Evolutionary conservation across 2,888 invertebrate species (phyloP).

Genomic region (Habrosyne pyritoides): DNA sequence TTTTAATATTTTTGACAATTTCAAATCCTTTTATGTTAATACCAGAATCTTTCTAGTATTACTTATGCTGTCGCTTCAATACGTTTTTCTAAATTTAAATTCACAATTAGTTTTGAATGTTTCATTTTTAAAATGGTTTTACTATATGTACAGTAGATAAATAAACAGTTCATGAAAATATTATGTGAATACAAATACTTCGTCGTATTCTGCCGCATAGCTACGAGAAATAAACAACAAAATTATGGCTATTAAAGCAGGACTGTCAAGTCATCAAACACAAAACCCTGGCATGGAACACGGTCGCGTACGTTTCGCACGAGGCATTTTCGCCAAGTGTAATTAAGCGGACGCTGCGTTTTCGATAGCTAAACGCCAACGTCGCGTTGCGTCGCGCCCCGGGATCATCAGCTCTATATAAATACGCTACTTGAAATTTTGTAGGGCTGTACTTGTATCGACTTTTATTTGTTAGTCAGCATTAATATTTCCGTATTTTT

Average conservation of each 20-base stretch:
- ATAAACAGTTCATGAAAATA: no score
- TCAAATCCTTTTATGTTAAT: background rate
- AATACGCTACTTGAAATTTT: constrained; percentile 9
- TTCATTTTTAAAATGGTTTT: no score
- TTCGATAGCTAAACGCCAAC: constrained; percentile 25
- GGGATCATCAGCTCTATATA: constrained; percentile 26
- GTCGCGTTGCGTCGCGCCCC: constrained; percentile 10
- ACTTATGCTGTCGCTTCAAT: no score
- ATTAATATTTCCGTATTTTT: no score
- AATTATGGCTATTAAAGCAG: constrained; percentile 33
- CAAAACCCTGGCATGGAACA: constrained; percentile 7
- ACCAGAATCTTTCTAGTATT: background rate
- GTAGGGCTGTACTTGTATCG: constrained; percentile 1
- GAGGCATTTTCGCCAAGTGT: constrained; percentile 21
- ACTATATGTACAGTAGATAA: background rate
- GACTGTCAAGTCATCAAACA: constrained; percentile 32
- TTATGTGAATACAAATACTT: background rate
- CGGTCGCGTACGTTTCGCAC: constrained; percentile 6
- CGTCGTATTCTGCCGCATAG: background rate
- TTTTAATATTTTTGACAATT: constrained; percentile 7
- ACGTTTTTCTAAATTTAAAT: no score
- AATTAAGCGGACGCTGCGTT: constrained; percentile 64
- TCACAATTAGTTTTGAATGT: no score
- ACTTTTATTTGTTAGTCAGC: constrained; percentile 8
- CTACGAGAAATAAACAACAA: background rate